Conservation (phyloP, 2,888 invertebrate species). For the Cloeon dipterum region DNA sequence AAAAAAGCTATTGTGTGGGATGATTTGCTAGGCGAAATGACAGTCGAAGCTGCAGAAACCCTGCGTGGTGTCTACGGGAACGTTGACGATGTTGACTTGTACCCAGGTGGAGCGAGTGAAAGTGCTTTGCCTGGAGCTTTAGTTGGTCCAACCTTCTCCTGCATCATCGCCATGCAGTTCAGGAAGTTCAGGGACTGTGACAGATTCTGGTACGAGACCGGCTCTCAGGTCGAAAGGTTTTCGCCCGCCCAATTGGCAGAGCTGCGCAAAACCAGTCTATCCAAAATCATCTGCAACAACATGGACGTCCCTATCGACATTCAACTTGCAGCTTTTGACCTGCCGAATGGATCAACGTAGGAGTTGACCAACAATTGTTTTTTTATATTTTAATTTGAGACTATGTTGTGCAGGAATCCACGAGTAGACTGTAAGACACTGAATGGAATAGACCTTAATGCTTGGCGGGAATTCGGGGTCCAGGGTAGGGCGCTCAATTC, state of each 20-base stretch:
- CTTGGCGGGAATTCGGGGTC: conserved; percentile 57
- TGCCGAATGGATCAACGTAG: conserved; percentile 72
- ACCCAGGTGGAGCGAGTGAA: conserved; percentile 86
- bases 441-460: conserved; percentile 55
- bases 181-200: conserved; percentile 77
- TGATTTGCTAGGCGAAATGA: conserved; percentile 68
- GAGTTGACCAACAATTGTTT: conserved; percentile 11
- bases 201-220: conserved; percentile 88
- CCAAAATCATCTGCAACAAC: conserved; percentile 75
- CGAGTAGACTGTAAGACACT: conserved; percentile 62
- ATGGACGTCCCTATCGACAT: conserved; percentile 65
- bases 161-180: conserved; percentile 88
- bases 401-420: conserved; percentile 43
- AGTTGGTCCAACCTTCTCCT: conserved; percentile 85
- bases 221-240: conserved; percentile 51
- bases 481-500: too few species aligned
- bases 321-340: conserved; percentile 72
- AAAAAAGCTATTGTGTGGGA: conserved; percentile 67
- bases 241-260: conserved; percentile 72
- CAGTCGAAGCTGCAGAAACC: conserved; percentile 41
- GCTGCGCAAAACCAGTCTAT: conserved; percentile 61
- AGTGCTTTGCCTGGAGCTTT: conserved; percentile 59
- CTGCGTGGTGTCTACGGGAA: conserved; percentile 62
- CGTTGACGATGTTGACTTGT: conserved; percentile 89
- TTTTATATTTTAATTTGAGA: not conserved